These are phyloP conservation scores for Tenthredo distinguenda DNA, from an alignment of 2,888 invertebrate species.

Conservation along the genomic window DNA sequence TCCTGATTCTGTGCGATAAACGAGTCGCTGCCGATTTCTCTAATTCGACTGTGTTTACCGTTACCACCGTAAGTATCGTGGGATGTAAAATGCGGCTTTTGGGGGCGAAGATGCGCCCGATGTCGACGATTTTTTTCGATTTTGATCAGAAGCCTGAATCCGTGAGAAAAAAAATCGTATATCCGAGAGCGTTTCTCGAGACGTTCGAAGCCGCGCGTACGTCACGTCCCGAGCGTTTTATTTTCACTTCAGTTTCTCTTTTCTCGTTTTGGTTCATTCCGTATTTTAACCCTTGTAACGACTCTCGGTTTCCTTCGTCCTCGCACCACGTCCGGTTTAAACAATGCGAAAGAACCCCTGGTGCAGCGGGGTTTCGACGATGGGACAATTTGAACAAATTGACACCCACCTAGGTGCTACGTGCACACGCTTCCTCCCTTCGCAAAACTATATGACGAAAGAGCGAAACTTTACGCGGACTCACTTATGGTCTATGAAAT, in stretches of 20 bases:
- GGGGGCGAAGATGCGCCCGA: no score
- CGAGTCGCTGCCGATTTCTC: no score
- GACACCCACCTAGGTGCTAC: neutral
- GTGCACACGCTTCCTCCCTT: neutral
- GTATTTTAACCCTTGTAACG: neutral
- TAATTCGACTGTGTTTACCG: no score
- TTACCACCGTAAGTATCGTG: no score
- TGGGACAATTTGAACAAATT: neutral
- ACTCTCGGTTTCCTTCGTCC: neutral
- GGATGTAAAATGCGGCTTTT: no score
- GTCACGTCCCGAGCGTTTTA: no score
- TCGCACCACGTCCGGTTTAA: neutral
- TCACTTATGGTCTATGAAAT: neutral
- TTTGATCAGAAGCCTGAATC: no score
- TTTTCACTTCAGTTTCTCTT: neutral
- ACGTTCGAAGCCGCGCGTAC: no score
- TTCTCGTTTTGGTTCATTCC: neutral
- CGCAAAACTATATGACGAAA: neutral
- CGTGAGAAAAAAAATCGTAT: no score
- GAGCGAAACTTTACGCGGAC: neutral
- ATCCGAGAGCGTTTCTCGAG: no score
- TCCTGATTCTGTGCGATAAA: no score
- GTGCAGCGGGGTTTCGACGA: neutral
- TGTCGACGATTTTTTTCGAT: no score
- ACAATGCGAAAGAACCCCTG: neutral